These are phyloP conservation scores for Siniperca obscura DNA, from an alignment of 2,797 vertebrate genomes.

Conservation along the genomic window DNA sequence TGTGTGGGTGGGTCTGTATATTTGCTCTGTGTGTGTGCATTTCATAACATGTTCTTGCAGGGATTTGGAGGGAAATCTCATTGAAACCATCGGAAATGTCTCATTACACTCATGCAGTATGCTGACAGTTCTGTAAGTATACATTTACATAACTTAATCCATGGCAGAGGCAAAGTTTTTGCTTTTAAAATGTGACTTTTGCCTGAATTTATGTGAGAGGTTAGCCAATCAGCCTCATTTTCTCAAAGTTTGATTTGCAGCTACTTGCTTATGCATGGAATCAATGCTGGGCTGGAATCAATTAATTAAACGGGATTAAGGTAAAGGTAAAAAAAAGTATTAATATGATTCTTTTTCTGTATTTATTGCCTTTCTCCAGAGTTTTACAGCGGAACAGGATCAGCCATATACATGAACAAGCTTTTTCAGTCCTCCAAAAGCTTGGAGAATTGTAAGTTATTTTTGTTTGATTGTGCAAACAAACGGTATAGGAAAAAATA, in stretches of 20 bases:
- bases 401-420: constrained; percentile 88
- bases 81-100: constrained; percentile 90
- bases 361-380: constrained; percentile 73
- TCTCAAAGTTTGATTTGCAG: constrained; percentile 4
- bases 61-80: constrained; percentile 94
- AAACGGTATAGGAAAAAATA: background rate
- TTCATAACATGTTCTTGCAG: constrained; percentile 74
- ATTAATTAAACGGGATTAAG: constrained; percentile 23
- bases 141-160: constrained; percentile 26
- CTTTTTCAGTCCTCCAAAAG: constrained; percentile 90
- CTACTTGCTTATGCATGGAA: background rate
- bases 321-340: background rate
- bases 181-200: constrained; percentile 2
- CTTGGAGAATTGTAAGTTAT: constrained; percentile 94
- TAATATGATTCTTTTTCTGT: background rate
- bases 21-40: constrained; percentile 10
- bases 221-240: constrained; percentile 25
- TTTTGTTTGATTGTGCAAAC: constrained; percentile 49
- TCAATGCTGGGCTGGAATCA: background rate
- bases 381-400: constrained; percentile 94
- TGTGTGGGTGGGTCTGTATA: background rate
- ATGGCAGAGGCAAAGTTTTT: background rate
- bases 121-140: constrained; percentile 95
- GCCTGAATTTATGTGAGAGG: background rate
- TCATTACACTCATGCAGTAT: constrained; percentile 92